phyloP scores from a whole-genome alignment of 2,113 vertebrate species.

The Rhipidura dahli region DNA sequence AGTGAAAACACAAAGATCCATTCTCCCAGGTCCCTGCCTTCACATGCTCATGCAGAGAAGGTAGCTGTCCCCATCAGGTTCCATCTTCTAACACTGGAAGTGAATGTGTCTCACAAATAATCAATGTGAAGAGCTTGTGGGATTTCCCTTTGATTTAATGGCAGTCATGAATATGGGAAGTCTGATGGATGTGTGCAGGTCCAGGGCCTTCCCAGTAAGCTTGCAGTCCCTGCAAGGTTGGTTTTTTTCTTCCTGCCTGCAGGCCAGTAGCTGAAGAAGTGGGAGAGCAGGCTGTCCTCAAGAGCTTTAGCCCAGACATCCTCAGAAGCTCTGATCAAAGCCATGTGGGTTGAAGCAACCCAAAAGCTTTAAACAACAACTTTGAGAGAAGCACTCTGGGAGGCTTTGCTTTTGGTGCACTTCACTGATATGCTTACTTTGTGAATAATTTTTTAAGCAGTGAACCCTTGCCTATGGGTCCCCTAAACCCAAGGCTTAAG shows the following conservation, averaged over 20 bases:
- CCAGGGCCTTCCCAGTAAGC: background rate
- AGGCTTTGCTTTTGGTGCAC: background rate
- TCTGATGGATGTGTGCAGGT: background rate
- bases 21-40: background rate
- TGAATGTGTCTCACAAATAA: background rate
- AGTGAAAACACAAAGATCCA: background rate
- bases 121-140: background rate
- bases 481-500: background rate
- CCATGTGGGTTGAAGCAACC: background rate
- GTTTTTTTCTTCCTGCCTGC: background rate
- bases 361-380: background rate
- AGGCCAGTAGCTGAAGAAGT: background rate
- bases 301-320: background rate
- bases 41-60: background rate
- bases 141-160: background rate
- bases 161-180: background rate
- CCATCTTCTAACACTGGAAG: background rate
- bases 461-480: background rate
- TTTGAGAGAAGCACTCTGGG: background rate
- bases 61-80: background rate
- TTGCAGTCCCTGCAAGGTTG: background rate
- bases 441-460: background rate
- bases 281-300: background rate
- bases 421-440: background rate
- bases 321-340: background rate